Base-by-base conservation (phyloP, 2,888 invertebrate genomes). In the Pantelozetes paolii region DNA sequence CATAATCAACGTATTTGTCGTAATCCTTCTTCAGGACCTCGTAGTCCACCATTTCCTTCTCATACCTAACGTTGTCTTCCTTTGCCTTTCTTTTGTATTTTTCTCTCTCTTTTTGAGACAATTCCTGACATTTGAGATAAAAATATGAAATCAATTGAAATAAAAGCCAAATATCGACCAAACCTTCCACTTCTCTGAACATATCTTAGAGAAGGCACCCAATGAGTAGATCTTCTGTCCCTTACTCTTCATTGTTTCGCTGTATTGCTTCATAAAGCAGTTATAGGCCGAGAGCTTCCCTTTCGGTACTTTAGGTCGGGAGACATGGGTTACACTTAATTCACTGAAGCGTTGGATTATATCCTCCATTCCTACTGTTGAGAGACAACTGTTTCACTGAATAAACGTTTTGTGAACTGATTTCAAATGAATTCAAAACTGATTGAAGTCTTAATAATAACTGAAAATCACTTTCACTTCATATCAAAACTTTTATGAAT, bases 101-200 rank as follows among this genome's bases (percentile, higher is more conserved):
- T 36, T 62, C 36, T 36, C 36, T 62, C 36, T 62, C 62, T 36
- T 36, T 30, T 3, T 32, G 8, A n/a, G 62, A 36, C 13, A 62
- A 1, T 36, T 62, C 62, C 62, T 62, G n/a, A 8, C 5, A 62
- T 26, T 59, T 18, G 6, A 62, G 20, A 28, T 36, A 36, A 62
- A 26, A 20, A 2, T 9, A n/a, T 36, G 1, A 36, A 15, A 9
- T 23, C 1, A 18, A 8, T 62, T 30, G 18, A 62, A 30, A 28
- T 8, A 62, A 23, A 3, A 23, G 54, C n/a, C 8, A 20, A 20
- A 26, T 6, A 30, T 28, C 13, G 9, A 15, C 9, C 28, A 62
- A 32, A 62, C 62, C 62, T 62, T 62, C 62, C 62, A 62, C 13
- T 28, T 59, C 28, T 59, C 2, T 6, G 59, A 59, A 13, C 59